A percentile compares a stretch with the other conserved stretches of the same genome.
Evolutionary conservation across 2,888 invertebrate genomes (phyloP).

Genomic region (Hesperia comma): DNA sequence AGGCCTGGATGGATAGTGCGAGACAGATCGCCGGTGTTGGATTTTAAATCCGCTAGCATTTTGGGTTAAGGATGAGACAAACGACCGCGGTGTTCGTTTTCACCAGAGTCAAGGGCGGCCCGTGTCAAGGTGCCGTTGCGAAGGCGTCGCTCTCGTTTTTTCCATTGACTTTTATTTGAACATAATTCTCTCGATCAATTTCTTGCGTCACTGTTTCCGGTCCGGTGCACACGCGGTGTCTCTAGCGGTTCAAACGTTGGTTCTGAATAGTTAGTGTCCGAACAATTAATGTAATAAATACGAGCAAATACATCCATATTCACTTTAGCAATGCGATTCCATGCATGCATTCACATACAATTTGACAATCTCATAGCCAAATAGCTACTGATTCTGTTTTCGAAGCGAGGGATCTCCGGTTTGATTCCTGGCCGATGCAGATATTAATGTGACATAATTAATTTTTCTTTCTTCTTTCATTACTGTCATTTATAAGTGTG

Average conservation of each 20-base stretch:
- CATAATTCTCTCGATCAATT: conserved; percentile 68
- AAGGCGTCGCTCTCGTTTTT: conserved; percentile 72
- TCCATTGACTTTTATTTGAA: conserved; percentile 66
- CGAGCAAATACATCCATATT: background rate
- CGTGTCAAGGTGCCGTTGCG: conserved; percentile 78
- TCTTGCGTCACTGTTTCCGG: conserved; percentile 75
- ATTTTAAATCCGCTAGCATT: background rate
- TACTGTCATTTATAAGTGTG: too few relatives aligned
- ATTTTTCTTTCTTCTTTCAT: too few relatives aligned
- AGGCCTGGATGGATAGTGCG: too few relatives aligned
- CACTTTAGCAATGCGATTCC: too few relatives aligned
- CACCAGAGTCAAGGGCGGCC: conserved; percentile 75
- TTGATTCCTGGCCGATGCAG: too few relatives aligned
- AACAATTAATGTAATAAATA: background rate
- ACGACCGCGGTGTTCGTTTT: conserved; percentile 55
- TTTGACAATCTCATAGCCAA: too few relatives aligned
- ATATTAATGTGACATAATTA: too few relatives aligned
- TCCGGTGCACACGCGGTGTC: conserved; percentile 60
- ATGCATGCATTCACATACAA: too few relatives aligned
- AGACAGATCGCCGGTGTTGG: background rate
- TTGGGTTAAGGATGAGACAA: conserved; percentile 28
- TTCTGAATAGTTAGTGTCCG: background rate
- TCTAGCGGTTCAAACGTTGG: conserved; percentile 14
- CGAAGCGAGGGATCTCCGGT: too few relatives aligned
- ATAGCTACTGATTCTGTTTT: too few relatives aligned